These are phyloP conservation scores for Nautilus pompilius DNA, from an alignment of 1,140 invertebrate genomes.

Conservation along the genomic window DNA sequence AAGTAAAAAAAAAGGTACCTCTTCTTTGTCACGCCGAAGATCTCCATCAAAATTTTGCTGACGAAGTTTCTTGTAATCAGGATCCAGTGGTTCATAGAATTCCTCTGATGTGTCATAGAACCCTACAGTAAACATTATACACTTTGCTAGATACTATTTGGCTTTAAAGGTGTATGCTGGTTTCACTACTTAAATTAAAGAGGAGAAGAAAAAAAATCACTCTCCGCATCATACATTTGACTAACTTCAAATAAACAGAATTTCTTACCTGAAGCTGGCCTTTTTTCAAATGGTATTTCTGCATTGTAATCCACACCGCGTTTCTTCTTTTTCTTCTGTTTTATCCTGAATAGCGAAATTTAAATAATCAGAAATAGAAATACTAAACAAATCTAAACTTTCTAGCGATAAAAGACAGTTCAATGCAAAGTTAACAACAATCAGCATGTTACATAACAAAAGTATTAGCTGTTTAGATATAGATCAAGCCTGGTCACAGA, in stretches of 20 bases:
- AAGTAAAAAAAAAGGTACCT: conserved; percentile 56
- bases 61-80: conserved; percentile 83
- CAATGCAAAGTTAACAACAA: too few relatives aligned
- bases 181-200: too few relatives aligned
- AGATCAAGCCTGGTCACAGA: too few relatives aligned
- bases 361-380: too few relatives aligned
- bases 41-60: conserved; percentile 94
- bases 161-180: too few relatives aligned
- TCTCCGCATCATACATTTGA: too few relatives aligned
- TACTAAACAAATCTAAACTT: too few relatives aligned
- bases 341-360: conserved; percentile 33
- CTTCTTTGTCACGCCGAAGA: conserved; percentile 80
- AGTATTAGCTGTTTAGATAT: too few relatives aligned
- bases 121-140: conserved; percentile 49
- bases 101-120: conserved; percentile 94
- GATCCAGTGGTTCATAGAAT: conserved; percentile 78
- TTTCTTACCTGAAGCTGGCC: conserved; percentile 68
- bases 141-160: too few relatives aligned
- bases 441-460: too few relatives aligned
- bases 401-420: too few relatives aligned
- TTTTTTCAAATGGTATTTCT: conserved; percentile 97
- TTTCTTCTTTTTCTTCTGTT: conserved; percentile 46
- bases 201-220: too few relatives aligned
- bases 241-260: neutral
- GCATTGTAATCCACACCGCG: conserved; percentile 91